Conservation (phyloP, 1,140 invertebrate species). For the Magallana angulata region DNA sequence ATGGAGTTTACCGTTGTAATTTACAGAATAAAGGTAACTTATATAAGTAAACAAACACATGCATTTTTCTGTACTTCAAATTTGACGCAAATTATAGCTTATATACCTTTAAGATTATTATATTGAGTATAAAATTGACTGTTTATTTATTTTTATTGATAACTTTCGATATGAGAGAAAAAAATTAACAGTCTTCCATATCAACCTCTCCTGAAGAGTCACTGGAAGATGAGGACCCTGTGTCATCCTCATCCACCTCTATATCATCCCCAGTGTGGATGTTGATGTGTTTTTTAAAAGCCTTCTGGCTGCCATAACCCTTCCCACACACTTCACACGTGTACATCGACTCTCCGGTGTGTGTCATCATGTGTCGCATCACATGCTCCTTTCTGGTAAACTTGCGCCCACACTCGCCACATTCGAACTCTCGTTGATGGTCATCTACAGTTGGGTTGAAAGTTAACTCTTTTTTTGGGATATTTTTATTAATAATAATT, state of each 20-base stretch:
- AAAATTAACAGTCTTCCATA: too few species aligned
- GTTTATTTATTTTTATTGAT: too few species aligned
- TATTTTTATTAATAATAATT: neutral
- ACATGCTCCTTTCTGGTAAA: constrained; percentile 18
- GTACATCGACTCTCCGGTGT: constrained; percentile 6
- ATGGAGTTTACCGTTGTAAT: too few species aligned
- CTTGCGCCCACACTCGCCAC: neutral
- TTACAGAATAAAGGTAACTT: too few species aligned
- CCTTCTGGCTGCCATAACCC: neutral
- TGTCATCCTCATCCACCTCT: neutral
- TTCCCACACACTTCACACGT: constrained; percentile 34
- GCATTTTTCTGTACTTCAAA: too few species aligned
- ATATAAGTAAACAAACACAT: too few species aligned
- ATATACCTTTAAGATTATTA: too few species aligned
- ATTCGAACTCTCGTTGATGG: neutral
- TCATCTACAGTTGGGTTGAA: neutral
- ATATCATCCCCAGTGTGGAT: constrained; percentile 11
- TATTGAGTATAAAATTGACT: too few species aligned
- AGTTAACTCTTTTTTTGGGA: neutral
- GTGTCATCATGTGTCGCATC: constrained; percentile 30
- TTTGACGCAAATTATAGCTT: too few species aligned
- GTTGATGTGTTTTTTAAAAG: neutral
- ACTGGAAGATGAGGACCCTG: too few species aligned
- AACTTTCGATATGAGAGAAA: too few species aligned
- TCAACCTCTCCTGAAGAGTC: too few species aligned